phyloP scores from a whole-genome alignment of 2,888 invertebrate species.

The Epinotia demarniana region DNA sequence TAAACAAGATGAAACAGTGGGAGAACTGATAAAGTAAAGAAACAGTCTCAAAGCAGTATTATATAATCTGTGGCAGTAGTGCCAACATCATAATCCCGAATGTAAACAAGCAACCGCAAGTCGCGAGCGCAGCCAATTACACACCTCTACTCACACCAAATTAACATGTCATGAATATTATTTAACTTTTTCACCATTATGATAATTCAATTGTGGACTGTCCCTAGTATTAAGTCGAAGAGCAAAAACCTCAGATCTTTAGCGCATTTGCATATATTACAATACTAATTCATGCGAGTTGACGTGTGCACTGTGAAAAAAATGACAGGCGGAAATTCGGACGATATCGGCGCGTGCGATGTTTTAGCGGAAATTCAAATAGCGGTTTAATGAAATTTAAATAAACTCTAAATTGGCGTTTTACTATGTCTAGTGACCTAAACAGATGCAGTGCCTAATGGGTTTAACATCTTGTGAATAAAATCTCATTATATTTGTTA shows the following conservation, averaged over 20 bases:
- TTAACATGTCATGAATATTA: constrained; percentile 82
- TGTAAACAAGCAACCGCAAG: constrained; percentile 52
- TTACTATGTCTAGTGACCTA: constrained; percentile 11
- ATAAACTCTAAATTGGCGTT: constrained; percentile 29
- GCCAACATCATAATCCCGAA: constrained; percentile 46
- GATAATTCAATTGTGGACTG: constrained; percentile 66
- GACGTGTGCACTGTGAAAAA: constrained; percentile 59
- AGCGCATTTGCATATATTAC: constrained; percentile 77
- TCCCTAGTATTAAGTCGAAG: constrained; percentile 74
- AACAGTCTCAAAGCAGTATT: constrained; percentile 43
- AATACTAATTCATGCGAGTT: constrained; percentile 68
- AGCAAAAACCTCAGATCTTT: constrained; percentile 73
- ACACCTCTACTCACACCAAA: constrained; percentile 72
- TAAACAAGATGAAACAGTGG: constrained; percentile 47
- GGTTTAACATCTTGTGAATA: not conserved
- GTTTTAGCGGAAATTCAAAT: constrained; percentile 44
- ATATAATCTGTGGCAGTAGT: no score
- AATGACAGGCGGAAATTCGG: constrained; percentile 61
- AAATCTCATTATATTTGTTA: not conserved
- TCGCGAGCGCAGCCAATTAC: constrained; percentile 66
- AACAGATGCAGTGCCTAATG: not conserved
- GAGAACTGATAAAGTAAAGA: constrained; percentile 10
- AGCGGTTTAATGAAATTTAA: constrained; percentile 30
- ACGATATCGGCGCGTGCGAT: constrained; percentile 51
- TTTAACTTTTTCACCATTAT: constrained; percentile 79